Evolutionary conservation across 2,888 invertebrate genomes (phyloP).

Genomic region (Operophtera brumata): DNA sequence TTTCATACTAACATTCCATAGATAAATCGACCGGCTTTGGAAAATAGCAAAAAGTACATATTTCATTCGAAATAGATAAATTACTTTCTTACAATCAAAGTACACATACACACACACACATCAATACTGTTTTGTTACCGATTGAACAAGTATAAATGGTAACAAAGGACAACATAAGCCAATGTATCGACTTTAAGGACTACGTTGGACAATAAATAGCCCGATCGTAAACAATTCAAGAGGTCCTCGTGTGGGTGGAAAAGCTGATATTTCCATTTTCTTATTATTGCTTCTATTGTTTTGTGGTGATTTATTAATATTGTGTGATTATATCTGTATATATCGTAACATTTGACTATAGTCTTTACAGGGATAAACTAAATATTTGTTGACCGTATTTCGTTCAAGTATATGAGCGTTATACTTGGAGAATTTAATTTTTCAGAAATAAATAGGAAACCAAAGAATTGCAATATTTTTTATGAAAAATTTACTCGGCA

Average conservation of each 20-base stretch:
- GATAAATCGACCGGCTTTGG: too few relatives aligned
- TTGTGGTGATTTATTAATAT: conserved; percentile 30
- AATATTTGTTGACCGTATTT: neutral
- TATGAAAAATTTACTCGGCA: conserved; percentile 62
- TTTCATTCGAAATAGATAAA: too few relatives aligned
- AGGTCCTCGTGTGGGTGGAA: conserved; percentile 14
- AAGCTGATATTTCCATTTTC: conserved; percentile 32
- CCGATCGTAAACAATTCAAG: conserved; percentile 37
- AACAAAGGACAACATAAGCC: conserved; percentile 45
- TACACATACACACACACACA: neutral
- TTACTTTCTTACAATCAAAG: neutral
- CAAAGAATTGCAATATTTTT: conserved; percentile 55
- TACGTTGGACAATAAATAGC: conserved; percentile 30
- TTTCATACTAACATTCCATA: too few relatives aligned
- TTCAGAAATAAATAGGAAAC: too few relatives aligned
- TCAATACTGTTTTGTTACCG: neutral
- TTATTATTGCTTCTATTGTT: conserved; percentile 26
- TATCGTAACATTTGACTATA: neutral
- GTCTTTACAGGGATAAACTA: neutral
- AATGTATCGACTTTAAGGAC: neutral
- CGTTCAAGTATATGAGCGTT: neutral
- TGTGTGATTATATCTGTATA: neutral
- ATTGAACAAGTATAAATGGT: conserved; percentile 5
- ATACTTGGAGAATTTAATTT: too few relatives aligned
- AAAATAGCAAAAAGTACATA: too few relatives aligned